phyloP scores from a whole-genome alignment of 2,888 invertebrate genomes.

The Polydesmus complanatus region DNA sequence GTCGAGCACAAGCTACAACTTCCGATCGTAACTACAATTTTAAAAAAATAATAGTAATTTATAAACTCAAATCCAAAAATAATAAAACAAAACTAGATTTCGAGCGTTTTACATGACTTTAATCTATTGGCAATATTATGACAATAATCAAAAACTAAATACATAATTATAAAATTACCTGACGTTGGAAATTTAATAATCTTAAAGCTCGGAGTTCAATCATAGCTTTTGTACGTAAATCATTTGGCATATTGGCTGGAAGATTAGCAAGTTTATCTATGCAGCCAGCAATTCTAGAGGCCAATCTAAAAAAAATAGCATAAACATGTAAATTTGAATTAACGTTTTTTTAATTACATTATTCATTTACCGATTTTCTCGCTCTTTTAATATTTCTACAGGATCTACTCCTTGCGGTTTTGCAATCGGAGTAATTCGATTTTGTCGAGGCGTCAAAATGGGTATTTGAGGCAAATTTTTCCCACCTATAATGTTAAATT shows the following conservation, averaged over 20 bases:
- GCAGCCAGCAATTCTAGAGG: constrained; percentile 39
- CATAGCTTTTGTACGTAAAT: constrained; percentile 79
- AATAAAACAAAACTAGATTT: not conserved
- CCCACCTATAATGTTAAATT: too few species aligned
- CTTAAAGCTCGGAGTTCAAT: constrained; percentile 87
- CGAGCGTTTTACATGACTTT: too few species aligned
- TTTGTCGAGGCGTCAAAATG: constrained; percentile 28
- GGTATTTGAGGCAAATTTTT: not conserved
- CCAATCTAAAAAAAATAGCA: not conserved
- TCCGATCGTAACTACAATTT: constrained; percentile 34
- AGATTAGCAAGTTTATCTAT: constrained; percentile 74
- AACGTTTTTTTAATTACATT: not conserved
- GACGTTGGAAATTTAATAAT: constrained; percentile 89
- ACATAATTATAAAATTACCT: constrained; percentile 38
- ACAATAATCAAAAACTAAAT: too few species aligned
- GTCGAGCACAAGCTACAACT: constrained; percentile 57
- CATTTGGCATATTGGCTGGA: constrained; percentile 80
- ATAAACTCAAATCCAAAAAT: not conserved
- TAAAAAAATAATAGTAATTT: not conserved
- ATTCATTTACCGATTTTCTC: constrained; percentile 59
- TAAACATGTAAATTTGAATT: too few species aligned
- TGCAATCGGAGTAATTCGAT: constrained; percentile 69
- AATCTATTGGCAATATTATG: too few species aligned
- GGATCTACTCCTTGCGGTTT: constrained; percentile 93
- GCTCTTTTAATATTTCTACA: constrained; percentile 74